phyloP scores from a whole-genome alignment of 2,888 invertebrate genomes.

The Leptinotarsa juncta region DNA sequence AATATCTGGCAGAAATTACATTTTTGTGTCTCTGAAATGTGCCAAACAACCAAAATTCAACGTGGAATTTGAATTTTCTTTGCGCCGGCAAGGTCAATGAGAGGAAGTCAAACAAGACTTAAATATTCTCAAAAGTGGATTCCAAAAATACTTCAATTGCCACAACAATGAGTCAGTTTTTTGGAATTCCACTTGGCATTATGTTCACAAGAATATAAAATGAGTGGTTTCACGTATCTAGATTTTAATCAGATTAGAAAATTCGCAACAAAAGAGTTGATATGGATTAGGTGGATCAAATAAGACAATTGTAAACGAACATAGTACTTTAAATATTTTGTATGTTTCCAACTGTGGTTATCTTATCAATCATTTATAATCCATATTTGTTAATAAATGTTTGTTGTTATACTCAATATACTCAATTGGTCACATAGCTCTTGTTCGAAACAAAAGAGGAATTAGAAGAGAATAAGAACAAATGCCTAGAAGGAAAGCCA shows the following conservation, averaged over 20 bases:
- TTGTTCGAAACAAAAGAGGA: too few relatives aligned
- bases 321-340: too few relatives aligned
- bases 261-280: background rate
- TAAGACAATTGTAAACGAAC: too few relatives aligned
- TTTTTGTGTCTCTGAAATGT: background rate
- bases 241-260: background rate
- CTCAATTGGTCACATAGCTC: too few relatives aligned
- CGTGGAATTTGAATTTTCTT: constrained; percentile 1
- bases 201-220: background rate
- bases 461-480: too few relatives aligned
- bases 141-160: background rate
- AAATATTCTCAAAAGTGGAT: background rate
- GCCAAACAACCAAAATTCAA: background rate
- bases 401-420: too few relatives aligned
- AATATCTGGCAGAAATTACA: background rate
- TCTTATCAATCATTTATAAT: too few relatives aligned
- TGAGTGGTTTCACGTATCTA: background rate
- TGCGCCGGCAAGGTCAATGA: background rate
- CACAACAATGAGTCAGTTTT: constrained; percentile 11
- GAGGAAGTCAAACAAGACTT: constrained; percentile 3
- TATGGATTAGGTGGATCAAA: background rate
- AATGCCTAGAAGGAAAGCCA: too few relatives aligned
- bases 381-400: too few relatives aligned
- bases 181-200: background rate
- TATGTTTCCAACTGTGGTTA: too few relatives aligned